phyloP scores from a whole-genome alignment of 2,888 invertebrate species.

The Halocaridina rubra region DNA sequence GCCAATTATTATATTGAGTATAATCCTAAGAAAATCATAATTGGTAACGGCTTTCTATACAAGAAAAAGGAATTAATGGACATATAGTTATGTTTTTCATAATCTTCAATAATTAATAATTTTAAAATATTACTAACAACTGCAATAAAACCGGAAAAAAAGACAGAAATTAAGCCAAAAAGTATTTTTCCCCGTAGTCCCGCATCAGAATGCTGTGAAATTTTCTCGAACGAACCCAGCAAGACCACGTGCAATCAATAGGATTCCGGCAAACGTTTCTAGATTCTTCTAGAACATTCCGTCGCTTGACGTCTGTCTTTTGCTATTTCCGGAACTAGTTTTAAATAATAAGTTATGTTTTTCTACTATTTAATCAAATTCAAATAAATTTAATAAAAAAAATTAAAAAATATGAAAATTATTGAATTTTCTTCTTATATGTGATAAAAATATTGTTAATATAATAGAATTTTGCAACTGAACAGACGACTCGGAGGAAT shows the following conservation, averaged over 20 bases:
- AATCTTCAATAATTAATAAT: background rate
- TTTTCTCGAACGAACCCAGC: too few relatives aligned
- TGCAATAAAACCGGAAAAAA: background rate
- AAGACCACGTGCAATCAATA: conserved; percentile 47
- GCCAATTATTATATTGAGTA: too few relatives aligned
- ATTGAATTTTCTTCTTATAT: background rate
- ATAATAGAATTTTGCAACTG: background rate
- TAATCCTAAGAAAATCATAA: too few relatives aligned
- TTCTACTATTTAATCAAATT: background rate
- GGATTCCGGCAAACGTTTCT: conserved; percentile 38
- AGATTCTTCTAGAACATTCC: conserved; percentile 48
- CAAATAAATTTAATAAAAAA: background rate
- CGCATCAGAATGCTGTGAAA: too few relatives aligned
- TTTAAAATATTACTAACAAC: background rate
- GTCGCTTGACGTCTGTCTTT: conserved; percentile 12
- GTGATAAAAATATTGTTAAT: background rate
- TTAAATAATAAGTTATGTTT: background rate
- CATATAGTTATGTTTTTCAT: background rate
- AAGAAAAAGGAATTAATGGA: background rate
- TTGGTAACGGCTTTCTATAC: too few relatives aligned
- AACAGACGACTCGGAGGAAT: conserved; percentile 2
- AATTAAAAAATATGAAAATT: background rate
- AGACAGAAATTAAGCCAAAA: too few relatives aligned
- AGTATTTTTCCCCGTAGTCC: too few relatives aligned
- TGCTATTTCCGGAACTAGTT: conserved; percentile 43